Conservation (phyloP, 2,888 invertebrate genomes). For the Asteroscopus sphinx region DNA sequence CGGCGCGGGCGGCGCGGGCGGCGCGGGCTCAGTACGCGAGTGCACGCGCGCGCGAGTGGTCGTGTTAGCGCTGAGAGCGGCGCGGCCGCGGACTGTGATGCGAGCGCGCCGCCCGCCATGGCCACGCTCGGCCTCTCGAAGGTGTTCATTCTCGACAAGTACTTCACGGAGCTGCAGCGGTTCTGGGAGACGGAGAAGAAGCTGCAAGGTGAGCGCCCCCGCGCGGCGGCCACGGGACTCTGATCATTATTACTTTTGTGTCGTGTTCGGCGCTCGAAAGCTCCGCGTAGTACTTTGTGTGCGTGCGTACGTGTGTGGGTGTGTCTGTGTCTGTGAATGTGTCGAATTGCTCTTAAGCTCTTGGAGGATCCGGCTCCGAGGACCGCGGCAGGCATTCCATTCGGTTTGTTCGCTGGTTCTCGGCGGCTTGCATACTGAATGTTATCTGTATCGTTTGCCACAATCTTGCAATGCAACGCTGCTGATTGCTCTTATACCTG, state of each 20-base stretch:
- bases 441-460: background rate
- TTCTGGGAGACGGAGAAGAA: slow-evolving; percentile 99
- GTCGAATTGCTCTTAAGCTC: slow-evolving; percentile 49
- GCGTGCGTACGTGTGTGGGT: slow-evolving; percentile 44
- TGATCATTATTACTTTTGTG: slow-evolving; percentile 65
- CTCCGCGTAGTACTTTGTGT: slow-evolving; percentile 53
- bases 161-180: slow-evolving; percentile 98
- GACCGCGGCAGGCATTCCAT: slow-evolving; percentile 1
- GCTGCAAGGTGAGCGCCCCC: slow-evolving; percentile 94
- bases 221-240: slow-evolving; percentile 55
- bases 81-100: slow-evolving; percentile 84
- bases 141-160: slow-evolving; percentile 99
- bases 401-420: slow-evolving; percentile 6
- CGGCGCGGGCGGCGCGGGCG: slow-evolving; percentile 49
- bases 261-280: slow-evolving; percentile 68
- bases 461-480: background rate
- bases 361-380: slow-evolving; percentile 36
- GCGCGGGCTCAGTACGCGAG: slow-evolving; percentile 66
- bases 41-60: slow-evolving; percentile 73
- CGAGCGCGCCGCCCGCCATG: slow-evolving; percentile 91
- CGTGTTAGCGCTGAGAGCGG: slow-evolving; percentile 74
- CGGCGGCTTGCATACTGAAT: slow-evolving; percentile 1
- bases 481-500: background rate
- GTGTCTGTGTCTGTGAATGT: slow-evolving; percentile 54
- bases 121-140: slow-evolving; percentile 98